phyloP scores from a whole-genome alignment of 2,888 invertebrate species.

The Drosophila subquinaria region DNA sequence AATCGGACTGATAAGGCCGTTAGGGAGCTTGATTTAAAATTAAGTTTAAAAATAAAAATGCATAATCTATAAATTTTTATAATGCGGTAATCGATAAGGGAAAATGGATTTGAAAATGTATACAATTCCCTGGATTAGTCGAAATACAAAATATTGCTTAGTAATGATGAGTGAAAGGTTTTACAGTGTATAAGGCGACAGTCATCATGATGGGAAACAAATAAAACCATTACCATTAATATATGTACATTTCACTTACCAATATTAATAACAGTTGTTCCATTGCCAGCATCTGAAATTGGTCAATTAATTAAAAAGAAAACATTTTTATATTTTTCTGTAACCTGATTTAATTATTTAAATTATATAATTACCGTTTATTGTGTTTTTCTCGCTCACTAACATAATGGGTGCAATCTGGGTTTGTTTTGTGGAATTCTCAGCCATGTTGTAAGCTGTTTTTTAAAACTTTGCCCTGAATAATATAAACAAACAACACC shows the following conservation, averaged over 20 bases:
- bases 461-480: background rate
- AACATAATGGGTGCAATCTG: slow-evolving; percentile 3
- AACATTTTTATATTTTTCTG: background rate
- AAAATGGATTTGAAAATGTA: slow-evolving; percentile 2
- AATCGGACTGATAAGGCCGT: slow-evolving; percentile 12
- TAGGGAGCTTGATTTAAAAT: background rate
- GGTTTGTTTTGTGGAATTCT: slow-evolving; percentile 1
- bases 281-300: slow-evolving; percentile 36
- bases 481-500: background rate
- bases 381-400: slow-evolving; percentile 3
- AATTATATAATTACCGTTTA: slow-evolving; percentile 27
- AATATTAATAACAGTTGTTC: slow-evolving; percentile 65
- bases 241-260: slow-evolving; percentile 54
- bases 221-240: background rate
- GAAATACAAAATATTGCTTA: slow-evolving; percentile 16
- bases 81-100: slow-evolving; percentile 17
- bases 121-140: background rate
- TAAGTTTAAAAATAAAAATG: slow-evolving; percentile 11
- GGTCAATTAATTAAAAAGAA: background rate
- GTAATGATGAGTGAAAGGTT: slow-evolving; percentile 51
- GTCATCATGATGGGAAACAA: slow-evolving; percentile 42
- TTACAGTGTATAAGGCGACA: background rate
- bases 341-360: background rate
- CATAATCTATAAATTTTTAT: slow-evolving; percentile 11
- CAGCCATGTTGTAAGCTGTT: slow-evolving; percentile 25